phyloP scores from a whole-genome alignment of 2,113 vertebrate genomes.

The Ptyas mucosa region DNA sequence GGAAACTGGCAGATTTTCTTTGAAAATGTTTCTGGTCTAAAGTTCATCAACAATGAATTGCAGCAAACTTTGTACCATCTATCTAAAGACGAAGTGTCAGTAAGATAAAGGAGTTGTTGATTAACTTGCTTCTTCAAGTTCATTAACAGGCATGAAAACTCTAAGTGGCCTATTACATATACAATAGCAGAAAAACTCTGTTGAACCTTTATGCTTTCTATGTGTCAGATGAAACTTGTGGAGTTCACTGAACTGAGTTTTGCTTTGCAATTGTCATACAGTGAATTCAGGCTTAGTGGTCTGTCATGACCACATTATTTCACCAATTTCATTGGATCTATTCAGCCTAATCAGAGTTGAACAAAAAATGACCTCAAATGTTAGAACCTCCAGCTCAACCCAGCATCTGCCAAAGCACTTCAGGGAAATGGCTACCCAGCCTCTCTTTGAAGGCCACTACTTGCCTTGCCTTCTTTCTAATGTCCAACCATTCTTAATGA shows the following conservation, averaged over 20 bases:
- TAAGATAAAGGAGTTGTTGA: background rate
- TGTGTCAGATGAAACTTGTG: background rate
- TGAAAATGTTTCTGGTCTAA: background rate
- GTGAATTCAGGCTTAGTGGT: background rate
- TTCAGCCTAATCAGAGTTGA: background rate
- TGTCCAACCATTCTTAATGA: background rate
- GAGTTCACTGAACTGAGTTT: background rate
- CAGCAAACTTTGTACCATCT: background rate
- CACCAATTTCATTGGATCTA: background rate
- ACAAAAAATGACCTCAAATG: background rate
- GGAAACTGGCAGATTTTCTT: background rate
- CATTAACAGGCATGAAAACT: background rate
- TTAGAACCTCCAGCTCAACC: background rate
- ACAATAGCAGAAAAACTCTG: background rate
- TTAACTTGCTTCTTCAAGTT: background rate
- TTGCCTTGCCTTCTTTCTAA: background rate
- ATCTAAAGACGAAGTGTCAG: background rate
- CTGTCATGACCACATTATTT: background rate
- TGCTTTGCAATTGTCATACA: background rate
- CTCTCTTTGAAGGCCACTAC: background rate
- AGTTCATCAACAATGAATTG: background rate
- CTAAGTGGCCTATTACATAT: background rate
- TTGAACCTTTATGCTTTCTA: background rate
- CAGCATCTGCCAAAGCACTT: background rate
- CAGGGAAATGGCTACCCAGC: background rate